Conservation (phyloP, 2,113 vertebrate species). For the Pyxicephalus adspersus region DNA sequence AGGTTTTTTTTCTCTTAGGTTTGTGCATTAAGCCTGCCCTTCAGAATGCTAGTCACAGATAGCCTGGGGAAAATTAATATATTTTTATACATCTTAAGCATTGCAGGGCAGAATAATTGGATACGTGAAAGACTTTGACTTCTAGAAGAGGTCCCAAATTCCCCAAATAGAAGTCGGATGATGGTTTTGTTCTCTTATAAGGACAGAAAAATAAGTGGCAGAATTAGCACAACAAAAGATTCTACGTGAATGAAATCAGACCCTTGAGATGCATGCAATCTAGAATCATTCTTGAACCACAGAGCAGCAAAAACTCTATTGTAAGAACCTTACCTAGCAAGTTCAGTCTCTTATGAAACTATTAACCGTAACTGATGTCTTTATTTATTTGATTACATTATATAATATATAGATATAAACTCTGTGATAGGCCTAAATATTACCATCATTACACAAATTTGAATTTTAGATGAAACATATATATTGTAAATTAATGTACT, state of each 20-base stretch:
- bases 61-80: conserved; percentile 28
- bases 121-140: conserved; percentile 34
- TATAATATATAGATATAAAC: too few relatives aligned
- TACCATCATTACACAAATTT: too few relatives aligned
- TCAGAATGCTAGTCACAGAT: conserved; percentile 6
- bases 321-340: neutral
- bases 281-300: conserved; percentile 11
- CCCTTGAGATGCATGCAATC: conserved; percentile 24
- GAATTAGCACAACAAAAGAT: conserved; percentile 52
- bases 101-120: conserved; percentile 42
- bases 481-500: too few relatives aligned
- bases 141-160: conserved; percentile 22
- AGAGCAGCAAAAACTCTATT: neutral
- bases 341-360: neutral
- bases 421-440: too few relatives aligned
- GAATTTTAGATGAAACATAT: too few relatives aligned
- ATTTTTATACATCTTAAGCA: conserved; percentile 25
- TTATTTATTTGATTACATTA: too few relatives aligned
- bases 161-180: conserved; percentile 22
- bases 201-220: conserved; percentile 31
- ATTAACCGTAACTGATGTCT: too few relatives aligned
- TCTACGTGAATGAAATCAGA: conserved; percentile 1
- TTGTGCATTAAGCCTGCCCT: conserved; percentile 23
- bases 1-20: too few relatives aligned
- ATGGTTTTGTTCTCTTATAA: conserved; percentile 26